Evolutionary conservation across 2,888 invertebrate genomes (phyloP).

Genomic region (Drosophila falleni): DNA sequence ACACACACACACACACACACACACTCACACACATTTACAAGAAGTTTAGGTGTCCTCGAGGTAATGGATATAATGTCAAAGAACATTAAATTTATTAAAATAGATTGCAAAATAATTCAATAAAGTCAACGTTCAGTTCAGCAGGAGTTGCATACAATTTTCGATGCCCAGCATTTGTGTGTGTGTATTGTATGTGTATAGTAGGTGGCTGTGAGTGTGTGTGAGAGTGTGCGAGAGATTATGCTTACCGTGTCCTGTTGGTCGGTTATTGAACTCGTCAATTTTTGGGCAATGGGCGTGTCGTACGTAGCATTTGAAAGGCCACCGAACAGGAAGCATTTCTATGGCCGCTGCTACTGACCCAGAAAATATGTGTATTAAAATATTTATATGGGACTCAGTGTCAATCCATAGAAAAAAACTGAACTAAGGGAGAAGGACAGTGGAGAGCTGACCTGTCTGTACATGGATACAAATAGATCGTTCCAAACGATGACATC

Average conservation of each 20-base stretch:
- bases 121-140: slow-evolving; percentile 51
- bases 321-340: slow-evolving; percentile 9
- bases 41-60: slow-evolving; percentile 5
- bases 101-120: slow-evolving; percentile 76
- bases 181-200: slow-evolving; percentile 6
- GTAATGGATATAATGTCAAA: slow-evolving; percentile 55
- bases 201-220: slow-evolving; percentile 13
- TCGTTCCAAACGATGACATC: slow-evolving; percentile 63
- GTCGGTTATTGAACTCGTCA: slow-evolving; percentile 67
- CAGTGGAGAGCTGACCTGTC: slow-evolving; percentile 22
- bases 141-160: slow-evolving; percentile 28
- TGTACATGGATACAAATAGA: slow-evolving; percentile 28
- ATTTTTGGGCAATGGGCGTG: slow-evolving; percentile 39
- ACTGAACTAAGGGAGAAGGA: neutral
- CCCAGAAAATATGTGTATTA: slow-evolving; percentile 70
- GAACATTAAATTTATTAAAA: slow-evolving; percentile 72
- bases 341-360: slow-evolving; percentile 60
- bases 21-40: slow-evolving; percentile 2
- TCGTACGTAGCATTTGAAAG: slow-evolving; percentile 27
- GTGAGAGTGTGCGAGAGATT: neutral
- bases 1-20: slow-evolving; percentile 23
- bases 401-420: slow-evolving; percentile 11
- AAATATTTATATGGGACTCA: slow-evolving; percentile 48
- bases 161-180: neutral
- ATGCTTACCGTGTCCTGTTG: neutral